Conservation (phyloP, 1,140 invertebrate species). For the Calycopis cecrops region DNA sequence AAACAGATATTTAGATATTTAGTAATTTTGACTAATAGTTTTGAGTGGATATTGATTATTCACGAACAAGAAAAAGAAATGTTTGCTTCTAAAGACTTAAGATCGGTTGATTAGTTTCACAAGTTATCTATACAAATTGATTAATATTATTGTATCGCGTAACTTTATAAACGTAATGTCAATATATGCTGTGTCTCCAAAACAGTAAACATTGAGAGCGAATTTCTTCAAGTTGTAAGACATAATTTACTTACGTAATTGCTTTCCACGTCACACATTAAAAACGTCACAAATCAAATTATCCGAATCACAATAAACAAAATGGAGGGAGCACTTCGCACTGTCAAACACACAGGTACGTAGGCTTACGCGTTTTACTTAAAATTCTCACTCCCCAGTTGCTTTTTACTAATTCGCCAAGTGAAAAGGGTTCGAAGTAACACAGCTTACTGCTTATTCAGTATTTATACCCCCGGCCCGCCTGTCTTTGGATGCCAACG, state of each 20-base stretch:
- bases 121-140: no score
- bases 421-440: slow-evolving; percentile 75
- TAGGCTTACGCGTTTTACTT: slow-evolving; percentile 69
- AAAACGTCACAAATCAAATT: slow-evolving; percentile 70
- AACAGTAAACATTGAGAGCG: neutral
- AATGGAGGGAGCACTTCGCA: slow-evolving; percentile 62
- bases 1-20: no score
- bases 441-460: slow-evolving; percentile 75
- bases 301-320: slow-evolving; percentile 67
- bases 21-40: no score
- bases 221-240: neutral
- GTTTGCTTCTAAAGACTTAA: no score
- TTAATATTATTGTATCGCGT: no score
- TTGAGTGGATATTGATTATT: no score
- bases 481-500: slow-evolving; percentile 53
- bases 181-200: no score
- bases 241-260: slow-evolving; percentile 26
- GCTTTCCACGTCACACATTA: slow-evolving; percentile 34
- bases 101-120: no score
- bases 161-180: no score
- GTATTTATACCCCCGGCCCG: slow-evolving; percentile 70
- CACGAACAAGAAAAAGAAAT: no score
- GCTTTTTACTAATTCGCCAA: slow-evolving; percentile 75
- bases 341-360: slow-evolving; percentile 69
- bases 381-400: slow-evolving; percentile 73